Conservation (phyloP, 1,140 invertebrate species). For the Drosophila lacteicornis region DNA sequence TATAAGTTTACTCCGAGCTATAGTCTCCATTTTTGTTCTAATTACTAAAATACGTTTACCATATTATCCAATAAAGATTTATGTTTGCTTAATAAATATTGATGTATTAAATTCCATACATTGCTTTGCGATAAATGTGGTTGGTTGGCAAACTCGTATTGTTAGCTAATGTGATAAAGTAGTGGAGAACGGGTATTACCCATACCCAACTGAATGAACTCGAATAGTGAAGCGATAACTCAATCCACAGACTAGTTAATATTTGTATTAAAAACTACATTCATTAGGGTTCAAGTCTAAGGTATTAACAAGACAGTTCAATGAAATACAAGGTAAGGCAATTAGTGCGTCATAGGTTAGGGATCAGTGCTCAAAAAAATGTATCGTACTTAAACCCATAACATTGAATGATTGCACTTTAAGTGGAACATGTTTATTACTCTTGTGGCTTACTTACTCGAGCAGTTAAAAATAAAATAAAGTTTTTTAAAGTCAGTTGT, state of each 20-base stretch:
- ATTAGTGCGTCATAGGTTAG: neutral
- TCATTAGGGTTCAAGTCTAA: neutral
- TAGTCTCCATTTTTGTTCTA: too few relatives aligned
- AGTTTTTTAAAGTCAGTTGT: too few relatives aligned
- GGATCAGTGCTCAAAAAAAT: neutral
- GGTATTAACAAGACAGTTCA: too few relatives aligned
- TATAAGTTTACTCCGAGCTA: too few relatives aligned
- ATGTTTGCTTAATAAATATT: constrained; percentile 1
- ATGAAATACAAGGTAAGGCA: neutral
- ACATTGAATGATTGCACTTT: neutral
- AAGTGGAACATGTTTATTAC: neutral
- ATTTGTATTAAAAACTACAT: neutral
- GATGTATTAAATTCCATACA: neutral
- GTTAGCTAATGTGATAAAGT: too few relatives aligned
- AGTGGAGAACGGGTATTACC: neutral
- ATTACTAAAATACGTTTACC: too few relatives aligned
- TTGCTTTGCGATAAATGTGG: neutral
- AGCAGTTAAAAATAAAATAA: neutral
- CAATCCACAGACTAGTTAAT: neutral
- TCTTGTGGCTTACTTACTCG: neutral
- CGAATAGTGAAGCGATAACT: neutral
- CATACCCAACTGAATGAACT: neutral
- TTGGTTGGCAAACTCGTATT: neutral
- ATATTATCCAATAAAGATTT: neutral
- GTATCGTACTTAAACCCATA: neutral